A percentile compares a stretch with the other conserved stretches of the same genome.
phyloP scores from a whole-genome alignment of 2,797 vertebrate genomes.

The Oryzias sinensis region DNA sequence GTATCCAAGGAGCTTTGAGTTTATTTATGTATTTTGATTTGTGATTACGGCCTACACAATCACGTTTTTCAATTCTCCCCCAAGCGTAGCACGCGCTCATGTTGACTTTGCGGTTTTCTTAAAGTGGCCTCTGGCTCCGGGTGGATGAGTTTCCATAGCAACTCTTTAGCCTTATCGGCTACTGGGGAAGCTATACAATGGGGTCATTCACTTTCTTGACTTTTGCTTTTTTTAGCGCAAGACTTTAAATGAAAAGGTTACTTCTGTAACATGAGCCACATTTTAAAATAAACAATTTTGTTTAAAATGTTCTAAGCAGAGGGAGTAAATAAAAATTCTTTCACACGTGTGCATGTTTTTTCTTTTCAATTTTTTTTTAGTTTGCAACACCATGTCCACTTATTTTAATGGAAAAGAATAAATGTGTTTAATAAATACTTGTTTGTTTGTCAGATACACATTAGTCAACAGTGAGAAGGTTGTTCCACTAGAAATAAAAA shows the following conservation, averaged over 20 bases:
- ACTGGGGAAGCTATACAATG: constrained; percentile 85
- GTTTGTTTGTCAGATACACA: too few species aligned
- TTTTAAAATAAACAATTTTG: constrained; percentile 16
- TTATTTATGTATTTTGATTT: constrained; percentile 89
- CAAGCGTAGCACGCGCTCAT: constrained; percentile 82
- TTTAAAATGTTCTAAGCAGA: not conserved
- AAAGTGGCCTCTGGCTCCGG: constrained; percentile 94
- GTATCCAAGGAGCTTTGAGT: constrained; percentile 79
- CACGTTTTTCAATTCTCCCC: constrained; percentile 78
- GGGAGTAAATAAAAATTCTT: constrained; percentile 1
- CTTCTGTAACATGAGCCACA: constrained; percentile 29
- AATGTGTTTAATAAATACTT: too few species aligned
- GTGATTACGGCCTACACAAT: constrained; percentile 85
- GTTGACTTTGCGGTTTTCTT: constrained; percentile 97
- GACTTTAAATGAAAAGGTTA: constrained; percentile 41
- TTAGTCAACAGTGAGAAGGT: too few species aligned
- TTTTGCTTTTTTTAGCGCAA: constrained; percentile 44
- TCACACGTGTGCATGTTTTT: not conserved
- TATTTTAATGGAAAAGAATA: not conserved
- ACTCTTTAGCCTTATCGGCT: constrained; percentile 91
- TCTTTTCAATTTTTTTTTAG: not conserved
- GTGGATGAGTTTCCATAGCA: constrained; percentile 87
- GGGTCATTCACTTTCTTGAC: constrained; percentile 86
- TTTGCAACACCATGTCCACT: not conserved
- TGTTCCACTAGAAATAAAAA: too few species aligned